These are phyloP conservation scores for Malacoctenus gilli DNA, from an alignment of 2,797 vertebrate species.

Conservation along the genomic window DNA sequence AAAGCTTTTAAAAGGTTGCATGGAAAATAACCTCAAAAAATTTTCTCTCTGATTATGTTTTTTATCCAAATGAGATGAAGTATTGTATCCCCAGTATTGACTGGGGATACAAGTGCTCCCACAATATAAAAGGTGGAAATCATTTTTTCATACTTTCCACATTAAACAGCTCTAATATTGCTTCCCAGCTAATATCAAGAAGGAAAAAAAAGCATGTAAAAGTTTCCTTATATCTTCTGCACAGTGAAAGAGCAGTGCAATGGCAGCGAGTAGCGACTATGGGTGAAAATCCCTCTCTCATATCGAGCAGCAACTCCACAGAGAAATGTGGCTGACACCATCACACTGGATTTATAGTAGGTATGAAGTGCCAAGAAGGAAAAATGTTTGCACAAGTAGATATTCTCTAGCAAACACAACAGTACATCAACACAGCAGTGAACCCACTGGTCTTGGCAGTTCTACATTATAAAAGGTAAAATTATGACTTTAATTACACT, in stretches of 20 bases:
- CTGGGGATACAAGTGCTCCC: too few relatives aligned
- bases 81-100: too few relatives aligned
- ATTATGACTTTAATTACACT: constrained; percentile 11
- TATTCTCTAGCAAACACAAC: not conserved
- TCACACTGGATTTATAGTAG: constrained; percentile 16
- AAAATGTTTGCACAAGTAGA: constrained; percentile 1
- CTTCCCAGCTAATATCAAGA: too few relatives aligned
- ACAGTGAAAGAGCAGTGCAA: not conserved
- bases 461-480: constrained; percentile 6
- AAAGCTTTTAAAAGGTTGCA: too few relatives aligned
- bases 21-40: too few relatives aligned
- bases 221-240: not conserved
- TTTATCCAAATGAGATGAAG: too few relatives aligned
- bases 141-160: too few relatives aligned
- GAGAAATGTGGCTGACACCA: not conserved
- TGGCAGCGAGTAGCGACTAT: not conserved
- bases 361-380: not conserved
- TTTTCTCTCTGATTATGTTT: too few relatives aligned
- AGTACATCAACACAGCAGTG: not conserved
- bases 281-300: not conserved
- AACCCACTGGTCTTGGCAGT: constrained; percentile 6
- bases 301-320: not conserved
- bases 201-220: too few relatives aligned
- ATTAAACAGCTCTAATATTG: too few relatives aligned
- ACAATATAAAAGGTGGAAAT: too few relatives aligned